These are phyloP conservation scores for Scyliorhinus canicula DNA, from an alignment of 2,797 vertebrate genomes.

Conservation along the genomic window DNA sequence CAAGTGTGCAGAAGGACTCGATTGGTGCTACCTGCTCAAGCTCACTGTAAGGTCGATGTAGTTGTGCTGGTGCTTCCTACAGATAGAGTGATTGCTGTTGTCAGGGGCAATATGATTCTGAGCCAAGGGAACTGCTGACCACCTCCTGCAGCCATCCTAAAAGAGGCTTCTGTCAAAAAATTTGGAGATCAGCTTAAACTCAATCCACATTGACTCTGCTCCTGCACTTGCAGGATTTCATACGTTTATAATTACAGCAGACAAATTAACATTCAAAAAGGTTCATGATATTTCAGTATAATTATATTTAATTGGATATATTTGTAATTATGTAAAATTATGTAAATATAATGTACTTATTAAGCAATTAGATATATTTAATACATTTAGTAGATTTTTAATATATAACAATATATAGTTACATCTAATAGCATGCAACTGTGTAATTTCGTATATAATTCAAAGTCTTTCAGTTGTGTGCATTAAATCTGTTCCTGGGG, in stretches of 20 bases:
- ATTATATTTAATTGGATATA: conserved; percentile 33
- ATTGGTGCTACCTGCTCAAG: neutral
- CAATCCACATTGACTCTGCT: conserved; percentile 3
- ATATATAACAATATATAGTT: conserved; percentile 5
- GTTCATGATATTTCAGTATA: conserved; percentile 20
- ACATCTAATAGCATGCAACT: neutral
- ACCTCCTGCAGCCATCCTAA: neutral
- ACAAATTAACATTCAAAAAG: conserved; percentile 35
- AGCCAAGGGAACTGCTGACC: neutral
- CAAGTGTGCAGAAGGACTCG: neutral
- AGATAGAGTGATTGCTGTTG: neutral
- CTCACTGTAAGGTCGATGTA: neutral
- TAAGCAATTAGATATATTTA: conserved; percentile 28
- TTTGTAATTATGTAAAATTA: conserved; percentile 29
- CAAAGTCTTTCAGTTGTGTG: neutral
- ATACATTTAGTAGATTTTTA: neutral
- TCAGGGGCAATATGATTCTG: neutral
- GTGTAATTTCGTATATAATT: neutral
- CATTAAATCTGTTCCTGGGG: neutral
- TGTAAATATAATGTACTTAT: conserved; percentile 6
- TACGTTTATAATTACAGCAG: neutral
- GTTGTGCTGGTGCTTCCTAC: neutral
- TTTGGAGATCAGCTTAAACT: neutral
- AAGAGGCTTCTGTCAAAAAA: neutral
- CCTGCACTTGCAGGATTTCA: neutral